Percentiles rank a stretch among this genome's conserved stretches.
Evolutionary conservation across 2,888 invertebrate genomes (phyloP).

Genomic region (Pheosia gnoma): DNA sequence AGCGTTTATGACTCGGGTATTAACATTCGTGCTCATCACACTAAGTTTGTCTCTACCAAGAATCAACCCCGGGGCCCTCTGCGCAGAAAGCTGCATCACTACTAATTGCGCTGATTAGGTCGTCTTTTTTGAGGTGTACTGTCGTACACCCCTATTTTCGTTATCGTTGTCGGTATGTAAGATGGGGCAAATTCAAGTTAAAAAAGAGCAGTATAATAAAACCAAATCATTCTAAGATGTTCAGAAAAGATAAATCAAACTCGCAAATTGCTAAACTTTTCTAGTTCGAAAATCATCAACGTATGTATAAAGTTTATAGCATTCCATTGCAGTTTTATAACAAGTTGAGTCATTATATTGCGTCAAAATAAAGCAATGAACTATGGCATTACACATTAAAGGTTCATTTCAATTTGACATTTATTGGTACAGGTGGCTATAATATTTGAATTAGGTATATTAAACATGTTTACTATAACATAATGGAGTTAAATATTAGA

Average conservation of each 20-base stretch:
- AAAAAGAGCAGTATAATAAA: not conserved
- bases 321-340: slow-evolving; percentile 1
- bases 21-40: too few relatives aligned
- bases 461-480: too few relatives aligned
- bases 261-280: slow-evolving; percentile 1
- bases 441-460: not conserved
- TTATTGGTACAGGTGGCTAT: not conserved
- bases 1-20: too few relatives aligned
- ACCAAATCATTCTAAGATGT: not conserved
- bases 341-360: not conserved
- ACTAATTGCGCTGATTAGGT: too few relatives aligned
- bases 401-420: not conserved
- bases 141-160: too few relatives aligned
- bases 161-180: too few relatives aligned
- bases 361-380: not conserved
- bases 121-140: too few relatives aligned
- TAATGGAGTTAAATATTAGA: too few relatives aligned
- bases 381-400: not conserved
- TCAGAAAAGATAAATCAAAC: not conserved
- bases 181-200: too few relatives aligned
- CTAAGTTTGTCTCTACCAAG: too few relatives aligned
- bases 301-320: not conserved
- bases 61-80: too few relatives aligned
- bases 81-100: too few relatives aligned
- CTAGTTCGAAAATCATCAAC: not conserved